These are phyloP conservation scores for Caenorhabditis sinica DNA, from an alignment of 2,888 invertebrate species.

Conservation along the genomic window DNA sequence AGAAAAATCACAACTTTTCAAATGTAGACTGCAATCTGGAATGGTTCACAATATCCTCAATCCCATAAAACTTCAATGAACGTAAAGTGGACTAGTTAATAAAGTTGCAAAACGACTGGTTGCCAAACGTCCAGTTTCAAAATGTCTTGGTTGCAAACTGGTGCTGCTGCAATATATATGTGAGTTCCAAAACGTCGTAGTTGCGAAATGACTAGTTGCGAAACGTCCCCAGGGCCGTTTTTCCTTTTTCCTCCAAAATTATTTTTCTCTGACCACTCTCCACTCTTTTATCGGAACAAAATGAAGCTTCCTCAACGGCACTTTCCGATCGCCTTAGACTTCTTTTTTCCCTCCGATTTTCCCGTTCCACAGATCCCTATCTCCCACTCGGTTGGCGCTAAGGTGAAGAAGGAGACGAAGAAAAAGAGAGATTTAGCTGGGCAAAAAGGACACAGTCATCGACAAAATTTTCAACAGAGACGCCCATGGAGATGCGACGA, in stretches of 20 bases:
- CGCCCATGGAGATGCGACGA: slow-evolving; percentile 3
- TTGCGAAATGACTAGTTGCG: no score
- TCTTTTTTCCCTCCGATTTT: not conserved
- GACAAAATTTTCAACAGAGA: slow-evolving; percentile 19
- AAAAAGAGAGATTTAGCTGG: not conserved
- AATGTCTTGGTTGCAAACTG: no score
- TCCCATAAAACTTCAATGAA: no score
- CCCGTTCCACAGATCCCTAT: slow-evolving; percentile 8
- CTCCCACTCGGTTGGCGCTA: not conserved
- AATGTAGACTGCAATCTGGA: no score
- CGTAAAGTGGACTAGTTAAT: no score
- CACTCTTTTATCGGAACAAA: not conserved
- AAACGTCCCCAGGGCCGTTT: not conserved
- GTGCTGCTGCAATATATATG: no score
- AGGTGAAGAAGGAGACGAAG: not conserved
- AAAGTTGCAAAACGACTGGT: no score
- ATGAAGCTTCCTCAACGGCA: not conserved
- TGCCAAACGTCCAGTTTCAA: no score
- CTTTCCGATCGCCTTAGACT: not conserved
- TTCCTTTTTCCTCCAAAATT: not conserved
- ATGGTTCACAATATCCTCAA: no score
- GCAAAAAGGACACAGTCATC: not conserved
- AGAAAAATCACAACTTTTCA: no score
- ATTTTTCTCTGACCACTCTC: not conserved
- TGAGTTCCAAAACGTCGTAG: no score